Evolutionary conservation across 2,113 vertebrate species (phyloP).

Genomic region (Lophochroa leadbeateri): DNA sequence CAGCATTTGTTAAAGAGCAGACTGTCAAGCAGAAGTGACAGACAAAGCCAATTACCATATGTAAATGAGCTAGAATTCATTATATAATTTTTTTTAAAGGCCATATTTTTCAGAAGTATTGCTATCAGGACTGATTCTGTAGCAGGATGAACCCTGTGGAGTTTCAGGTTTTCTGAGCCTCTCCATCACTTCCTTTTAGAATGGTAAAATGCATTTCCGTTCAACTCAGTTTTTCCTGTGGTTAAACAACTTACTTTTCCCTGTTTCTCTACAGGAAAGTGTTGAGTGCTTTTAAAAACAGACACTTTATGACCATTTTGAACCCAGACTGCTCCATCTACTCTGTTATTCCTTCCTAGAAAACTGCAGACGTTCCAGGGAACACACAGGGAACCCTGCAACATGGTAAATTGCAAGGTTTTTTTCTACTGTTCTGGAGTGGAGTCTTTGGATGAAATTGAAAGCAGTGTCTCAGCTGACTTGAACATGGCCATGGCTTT

Average conservation of each 20-base stretch:
- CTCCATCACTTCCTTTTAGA: not conserved
- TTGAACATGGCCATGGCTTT: not conserved
- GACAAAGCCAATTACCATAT: constrained; percentile 52
- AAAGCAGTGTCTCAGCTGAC: not conserved
- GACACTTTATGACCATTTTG: not conserved
- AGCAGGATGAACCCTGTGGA: not conserved
- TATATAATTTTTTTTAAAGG: not conserved
- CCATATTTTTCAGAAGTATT: constrained; percentile 10
- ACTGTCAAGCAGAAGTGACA: constrained; percentile 29
- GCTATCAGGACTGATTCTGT: not conserved
- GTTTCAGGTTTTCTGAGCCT: not conserved
- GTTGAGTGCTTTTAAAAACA: not conserved
- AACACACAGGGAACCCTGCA: not conserved
- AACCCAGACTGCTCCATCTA: not conserved
- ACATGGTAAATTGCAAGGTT: not conserved
- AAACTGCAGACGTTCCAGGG: not conserved
- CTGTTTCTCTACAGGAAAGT: not conserved
- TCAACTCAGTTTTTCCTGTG: not conserved
- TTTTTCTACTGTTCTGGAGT: not conserved
- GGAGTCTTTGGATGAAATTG: not conserved
- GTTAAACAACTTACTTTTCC: not conserved
- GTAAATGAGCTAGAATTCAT: not conserved
- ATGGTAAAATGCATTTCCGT: not conserved
- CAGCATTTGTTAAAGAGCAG: constrained; percentile 33
- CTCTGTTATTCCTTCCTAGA: not conserved